Percentiles rank a stretch among this genome's conserved stretches.
These are phyloP conservation scores for Beroe ovata DNA, from an alignment of 37 sponge, comb jelly and placozoan genomes.

Conservation along the genomic window DNA sequence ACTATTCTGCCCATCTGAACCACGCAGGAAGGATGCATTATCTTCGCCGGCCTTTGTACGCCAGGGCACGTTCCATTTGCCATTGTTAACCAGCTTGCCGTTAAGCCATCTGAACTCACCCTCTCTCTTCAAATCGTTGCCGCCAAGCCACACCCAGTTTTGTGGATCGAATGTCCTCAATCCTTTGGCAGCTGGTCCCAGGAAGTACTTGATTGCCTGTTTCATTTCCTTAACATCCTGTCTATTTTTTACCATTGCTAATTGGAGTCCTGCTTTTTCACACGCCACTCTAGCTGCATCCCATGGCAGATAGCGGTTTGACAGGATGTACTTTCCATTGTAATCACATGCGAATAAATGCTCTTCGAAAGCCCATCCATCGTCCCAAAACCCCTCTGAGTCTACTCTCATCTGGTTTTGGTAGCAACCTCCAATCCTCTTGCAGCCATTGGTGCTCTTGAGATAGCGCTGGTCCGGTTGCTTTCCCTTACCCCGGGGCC, in stretches of 20 bases:
- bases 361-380: not conserved
- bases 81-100: not conserved
- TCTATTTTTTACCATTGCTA: not conserved
- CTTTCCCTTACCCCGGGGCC: not conserved
- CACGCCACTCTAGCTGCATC: not conserved
- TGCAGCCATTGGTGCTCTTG: not conserved
- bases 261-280: not conserved
- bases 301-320: not conserved
- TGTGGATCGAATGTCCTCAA: not conserved
- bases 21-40: not conserved
- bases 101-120: not conserved
- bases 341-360: slow-evolving; percentile 8
- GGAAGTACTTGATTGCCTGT: slow-evolving; percentile 32
- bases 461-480: slow-evolving; percentile 12
- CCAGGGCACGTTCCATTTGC: slow-evolving; percentile 18
- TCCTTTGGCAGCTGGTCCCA: slow-evolving; percentile 4
- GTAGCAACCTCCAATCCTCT: not conserved
- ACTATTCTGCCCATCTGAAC: not conserved
- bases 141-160: slow-evolving; percentile 59
- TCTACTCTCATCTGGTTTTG: slow-evolving; percentile 30
- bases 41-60: not conserved
- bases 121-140: slow-evolving; percentile 27
- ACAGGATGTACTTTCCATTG: slow-evolving; percentile 35
- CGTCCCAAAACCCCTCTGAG: slow-evolving; percentile 8
- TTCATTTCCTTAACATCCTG: slow-evolving; percentile 29